A percentile compares a stretch with the other conserved stretches of the same genome.
phyloP scores from a whole-genome alignment of 2,113 vertebrate genomes.

The Pycnonotus jocosus region DNA sequence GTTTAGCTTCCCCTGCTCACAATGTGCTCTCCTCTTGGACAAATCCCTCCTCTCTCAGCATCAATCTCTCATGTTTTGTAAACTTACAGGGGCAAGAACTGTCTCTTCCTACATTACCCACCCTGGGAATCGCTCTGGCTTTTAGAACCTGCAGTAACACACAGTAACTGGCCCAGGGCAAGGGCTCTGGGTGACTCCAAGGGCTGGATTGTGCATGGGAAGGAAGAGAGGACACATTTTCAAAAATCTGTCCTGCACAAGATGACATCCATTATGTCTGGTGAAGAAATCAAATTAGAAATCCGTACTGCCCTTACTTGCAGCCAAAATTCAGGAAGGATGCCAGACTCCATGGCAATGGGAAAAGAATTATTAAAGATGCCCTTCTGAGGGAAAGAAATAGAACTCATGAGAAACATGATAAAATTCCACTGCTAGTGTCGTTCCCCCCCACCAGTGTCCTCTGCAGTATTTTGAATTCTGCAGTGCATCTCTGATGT shows the following conservation, averaged over 20 bases:
- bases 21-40: neutral
- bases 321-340: neutral
- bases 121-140: neutral
- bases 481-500: constrained; percentile 72
- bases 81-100: neutral
- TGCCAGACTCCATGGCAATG: neutral
- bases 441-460: neutral
- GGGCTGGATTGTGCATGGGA: neutral
- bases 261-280: neutral
- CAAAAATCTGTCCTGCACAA: neutral
- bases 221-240: neutral
- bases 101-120: neutral
- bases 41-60: neutral
- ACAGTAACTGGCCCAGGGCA: neutral
- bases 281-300: constrained; percentile 5
- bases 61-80: neutral
- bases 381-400: constrained; percentile 4
- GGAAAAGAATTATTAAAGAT: constrained; percentile 24
- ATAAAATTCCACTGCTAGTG: constrained; percentile 47
- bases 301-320: neutral
- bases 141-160: neutral
- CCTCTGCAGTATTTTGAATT: constrained; percentile 69
- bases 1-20: neutral
- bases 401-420: neutral
- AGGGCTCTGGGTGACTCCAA: neutral